These are phyloP conservation scores for Saguinus midas DNA, from an alignment of 2,113 vertebrate genomes.

Conservation along the genomic window DNA sequence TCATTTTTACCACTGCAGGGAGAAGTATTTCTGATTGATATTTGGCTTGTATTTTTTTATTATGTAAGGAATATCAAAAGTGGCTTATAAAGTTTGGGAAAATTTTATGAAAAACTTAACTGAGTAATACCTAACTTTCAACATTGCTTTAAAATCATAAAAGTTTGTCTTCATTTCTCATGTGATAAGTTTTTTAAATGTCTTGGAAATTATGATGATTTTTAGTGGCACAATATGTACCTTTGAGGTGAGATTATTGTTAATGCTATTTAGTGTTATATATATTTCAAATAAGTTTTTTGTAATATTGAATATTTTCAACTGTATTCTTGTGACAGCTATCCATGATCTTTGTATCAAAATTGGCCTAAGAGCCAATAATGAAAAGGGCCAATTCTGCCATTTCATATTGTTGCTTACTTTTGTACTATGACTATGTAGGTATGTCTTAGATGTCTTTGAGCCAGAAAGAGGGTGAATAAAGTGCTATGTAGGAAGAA, in stretches of 20 bases:
- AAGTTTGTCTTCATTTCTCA: background rate
- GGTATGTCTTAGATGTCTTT: background rate
- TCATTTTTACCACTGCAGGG: background rate
- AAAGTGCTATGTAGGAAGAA: background rate
- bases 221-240: background rate
- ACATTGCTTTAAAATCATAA: background rate
- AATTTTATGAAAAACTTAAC: background rate
- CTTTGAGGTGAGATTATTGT: background rate
- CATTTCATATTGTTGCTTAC: background rate
- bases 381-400: background rate
- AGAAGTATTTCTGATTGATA: background rate
- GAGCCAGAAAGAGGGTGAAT: background rate
- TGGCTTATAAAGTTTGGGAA: background rate
- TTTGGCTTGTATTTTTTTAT: background rate
- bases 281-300: background rate
- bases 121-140: background rate
- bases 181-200: background rate
- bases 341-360: background rate
- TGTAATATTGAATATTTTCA: background rate
- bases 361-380: background rate
- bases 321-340: background rate
- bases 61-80: background rate
- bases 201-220: background rate
- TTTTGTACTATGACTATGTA: background rate
- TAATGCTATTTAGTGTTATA: background rate